A percentile compares a stretch with the other conserved stretches of the same genome.
phyloP scores from a whole-genome alignment of 1,140 invertebrate species.

The Leptopilina clavipes region DNA sequence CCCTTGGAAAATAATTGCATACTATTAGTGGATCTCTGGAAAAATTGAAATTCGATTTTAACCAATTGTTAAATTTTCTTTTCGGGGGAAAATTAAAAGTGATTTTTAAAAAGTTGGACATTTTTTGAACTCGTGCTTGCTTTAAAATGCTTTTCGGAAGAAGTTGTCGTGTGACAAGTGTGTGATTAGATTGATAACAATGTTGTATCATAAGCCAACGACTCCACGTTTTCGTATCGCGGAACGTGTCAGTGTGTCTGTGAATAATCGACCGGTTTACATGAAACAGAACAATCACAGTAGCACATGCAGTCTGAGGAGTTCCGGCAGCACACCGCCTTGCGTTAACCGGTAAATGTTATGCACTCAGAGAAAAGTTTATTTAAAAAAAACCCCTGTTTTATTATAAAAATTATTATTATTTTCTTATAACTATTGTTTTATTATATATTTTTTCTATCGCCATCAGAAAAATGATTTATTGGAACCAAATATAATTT shows the following conservation, averaged over 20 bases:
- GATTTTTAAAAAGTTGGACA: no score
- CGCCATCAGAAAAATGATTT: no score
- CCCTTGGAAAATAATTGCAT: no score
- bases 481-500: no score
- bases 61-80: no score
- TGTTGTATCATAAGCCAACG: constrained; percentile 74
- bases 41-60: no score
- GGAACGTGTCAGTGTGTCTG: constrained; percentile 69
- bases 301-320: constrained; percentile 67
- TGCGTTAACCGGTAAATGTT: constrained; percentile 69
- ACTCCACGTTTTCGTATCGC: constrained; percentile 72
- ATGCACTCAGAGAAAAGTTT: not conserved
- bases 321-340: constrained; percentile 61
- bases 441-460: not conserved
- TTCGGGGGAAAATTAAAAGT: no score
- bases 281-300: constrained; percentile 64
- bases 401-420: no score
- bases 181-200: constrained; percentile 42
- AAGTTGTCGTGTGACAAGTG: constrained; percentile 11
- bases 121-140: no score
- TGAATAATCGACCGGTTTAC: constrained; percentile 68
- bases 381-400: no score
- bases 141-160: not conserved
- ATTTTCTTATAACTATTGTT: not conserved
- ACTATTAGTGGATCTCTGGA: no score